Conservation (phyloP, 1,140 invertebrate species). For the Ctenoplectra terminalis region DNA sequence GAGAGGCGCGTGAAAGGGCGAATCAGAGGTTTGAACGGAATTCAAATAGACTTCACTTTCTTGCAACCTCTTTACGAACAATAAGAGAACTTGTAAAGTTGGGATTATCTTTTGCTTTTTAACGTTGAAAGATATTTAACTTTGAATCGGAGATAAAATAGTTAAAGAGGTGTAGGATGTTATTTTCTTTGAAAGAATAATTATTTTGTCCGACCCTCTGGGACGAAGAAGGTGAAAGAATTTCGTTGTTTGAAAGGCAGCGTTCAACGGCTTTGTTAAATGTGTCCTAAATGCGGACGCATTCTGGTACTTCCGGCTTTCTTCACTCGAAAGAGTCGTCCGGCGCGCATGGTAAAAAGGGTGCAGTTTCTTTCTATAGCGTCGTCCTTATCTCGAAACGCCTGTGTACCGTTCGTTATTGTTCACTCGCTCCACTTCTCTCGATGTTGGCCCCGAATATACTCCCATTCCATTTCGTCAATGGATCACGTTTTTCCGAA, state of each 20-base stretch:
- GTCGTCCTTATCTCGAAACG: constrained; percentile 26
- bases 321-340: constrained; percentile 29
- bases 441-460: constrained; percentile 22
- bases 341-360: constrained; percentile 29
- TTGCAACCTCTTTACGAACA: neutral
- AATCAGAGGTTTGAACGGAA: neutral
- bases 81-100: no score
- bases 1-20: neutral
- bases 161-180: neutral
- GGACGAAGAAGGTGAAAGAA: neutral
- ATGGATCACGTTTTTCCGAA: constrained; percentile 18
- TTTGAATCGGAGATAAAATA: neutral
- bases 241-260: neutral
- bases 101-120: neutral
- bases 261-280: constrained; percentile 32
- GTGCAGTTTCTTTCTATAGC: constrained; percentile 25
- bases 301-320: constrained; percentile 29
- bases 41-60: neutral
- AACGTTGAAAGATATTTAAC: neutral
- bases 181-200: neutral
- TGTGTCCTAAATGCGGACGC: constrained; percentile 34
- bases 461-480: neutral
- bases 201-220: neutral
- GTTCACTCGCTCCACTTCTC: constrained; percentile 36
- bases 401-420: constrained; percentile 42